Base-by-base conservation (phyloP, 2,888 invertebrate genomes). In the Netelia fuscicornis region DNA sequence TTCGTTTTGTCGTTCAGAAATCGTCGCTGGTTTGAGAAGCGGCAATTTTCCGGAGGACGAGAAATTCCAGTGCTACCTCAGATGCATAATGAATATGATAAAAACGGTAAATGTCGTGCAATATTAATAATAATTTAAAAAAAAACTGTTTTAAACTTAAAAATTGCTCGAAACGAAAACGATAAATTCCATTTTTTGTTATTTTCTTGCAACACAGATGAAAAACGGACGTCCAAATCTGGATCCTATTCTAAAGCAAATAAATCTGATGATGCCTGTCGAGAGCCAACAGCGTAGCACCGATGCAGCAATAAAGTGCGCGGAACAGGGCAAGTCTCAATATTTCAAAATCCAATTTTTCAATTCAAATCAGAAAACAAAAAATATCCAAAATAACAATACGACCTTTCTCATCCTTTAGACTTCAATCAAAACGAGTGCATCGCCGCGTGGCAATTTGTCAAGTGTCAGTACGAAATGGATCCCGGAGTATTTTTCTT, bases 51-150 rank as follows among this genome's bases (percentile, higher is more conserved):
- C 89, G 0, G 90, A 90, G 0, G 91, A 92, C 20, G 70, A 23
- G 5, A 86, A 84, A 11, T 86, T 93, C 0, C 88, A 95, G 92
- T 96, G 96, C 84, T 96, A 95, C 86, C 92, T 95, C 65, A 94
- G 94, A 78, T 96, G 96, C 84, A 86, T 95, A 11, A 88, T 95
- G 88, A 94, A 94, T 88, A 94, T 94, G 93, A 93, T 95, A 91
- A 95, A 95, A 92, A 91, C 95, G 91, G 95, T 95, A 83, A 92
- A 90, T 86, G 90, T 60, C n/a, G n/a, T 81, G 48, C 6, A 60
- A 62, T 20, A 11, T 11, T 30, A 20, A 77, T 56, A 86, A 88
- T 71, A 90, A 90, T 20, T 20, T 80, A 89, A 90, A 86, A 92
- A 91, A 90, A 87, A 91, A 56, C 48, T 71, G 20, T 13, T 42